A percentile compares a stretch with the other conserved stretches of the same genome.
Evolutionary conservation across 2,888 invertebrate species (phyloP).

Genomic region (Clivina fossor): DNA sequence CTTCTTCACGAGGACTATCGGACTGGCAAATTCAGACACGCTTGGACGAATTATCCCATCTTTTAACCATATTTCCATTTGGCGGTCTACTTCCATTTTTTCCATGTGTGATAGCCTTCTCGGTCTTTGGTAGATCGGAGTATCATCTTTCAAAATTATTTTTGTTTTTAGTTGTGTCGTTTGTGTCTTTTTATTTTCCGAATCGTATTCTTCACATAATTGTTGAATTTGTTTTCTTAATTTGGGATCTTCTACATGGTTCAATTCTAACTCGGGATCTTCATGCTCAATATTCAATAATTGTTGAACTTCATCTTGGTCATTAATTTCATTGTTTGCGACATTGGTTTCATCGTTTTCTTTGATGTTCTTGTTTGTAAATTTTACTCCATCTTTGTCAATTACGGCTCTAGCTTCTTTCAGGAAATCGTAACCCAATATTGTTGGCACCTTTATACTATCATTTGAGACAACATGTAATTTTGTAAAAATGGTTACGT

Average conservation of each 20-base stretch:
- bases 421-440: slow-evolving; percentile 24
- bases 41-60: background rate
- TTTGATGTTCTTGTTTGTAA: background rate
- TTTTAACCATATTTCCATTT: background rate
- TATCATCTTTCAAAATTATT: slow-evolving; percentile 2
- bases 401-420: background rate
- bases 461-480: slow-evolving; percentile 22
- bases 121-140: background rate
- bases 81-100: background rate
- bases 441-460: slow-evolving; percentile 1
- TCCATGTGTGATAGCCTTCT: background rate
- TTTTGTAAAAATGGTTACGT: background rate
- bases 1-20: background rate
- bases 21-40: background rate
- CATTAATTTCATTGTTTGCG: no score
- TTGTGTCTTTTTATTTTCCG: background rate
- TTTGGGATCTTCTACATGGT: background rate
- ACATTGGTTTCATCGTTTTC: background rate
- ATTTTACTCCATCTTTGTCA: background rate
- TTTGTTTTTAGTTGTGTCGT: background rate
- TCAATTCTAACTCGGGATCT: background rate
- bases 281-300: background rate
- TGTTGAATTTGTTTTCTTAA: background rate
- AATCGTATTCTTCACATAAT: background rate
- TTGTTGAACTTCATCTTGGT: background rate